Base-by-base conservation (phyloP, 1,140 invertebrate genomes). In the Pentalonia nigronervosa region DNA sequence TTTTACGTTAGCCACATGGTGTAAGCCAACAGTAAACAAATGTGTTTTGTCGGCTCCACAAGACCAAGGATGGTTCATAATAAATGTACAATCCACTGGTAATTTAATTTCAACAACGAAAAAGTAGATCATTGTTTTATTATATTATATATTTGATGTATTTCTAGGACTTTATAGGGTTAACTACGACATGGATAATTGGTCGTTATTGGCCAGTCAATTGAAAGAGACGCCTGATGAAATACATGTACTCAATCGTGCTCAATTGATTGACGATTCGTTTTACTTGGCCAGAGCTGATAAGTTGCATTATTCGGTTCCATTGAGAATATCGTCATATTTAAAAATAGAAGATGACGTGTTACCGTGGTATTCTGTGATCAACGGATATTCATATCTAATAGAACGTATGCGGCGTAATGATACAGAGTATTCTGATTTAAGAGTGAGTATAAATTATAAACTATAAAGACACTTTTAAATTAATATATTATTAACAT, bases 31-130 rank as follows among this genome's bases (percentile, higher is more conserved):
- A 0, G 21, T 41, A 2, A 41, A 90, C 30, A 30, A 25, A 41
- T 76, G 53, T 9, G 8, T 50, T 8, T 7, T 90, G 7, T 25
- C 88, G 0, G 60, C 30, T 9, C 86, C 60, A 14, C 20, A 21
- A 30, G 7, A 92, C 4, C 4, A 45, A 1, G 90, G 86, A 3
- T 98, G 97, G 97, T 94, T 97, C 7, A 95, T 98, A 93, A 95
- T 97, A 11, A 98, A 98, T 94, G 94, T 97, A 47, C 96, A 96
- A 94, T 95, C 97, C 94, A 96, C 96, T 92, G 97, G 97, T 97
- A 95, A 94, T 94, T 94, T 81, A 60, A 53, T 36, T 89, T 89
- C 11, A 14, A 7, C 6, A 3, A 34, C 14, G n/a, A 60, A 76
- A 76, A 17, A 9, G 30, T 11, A 41, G n/a, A 17, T 30, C 60